These are phyloP conservation scores for Strix occidentalis DNA, from an alignment of 2,797 vertebrate species.

Conservation along the genomic window DNA sequence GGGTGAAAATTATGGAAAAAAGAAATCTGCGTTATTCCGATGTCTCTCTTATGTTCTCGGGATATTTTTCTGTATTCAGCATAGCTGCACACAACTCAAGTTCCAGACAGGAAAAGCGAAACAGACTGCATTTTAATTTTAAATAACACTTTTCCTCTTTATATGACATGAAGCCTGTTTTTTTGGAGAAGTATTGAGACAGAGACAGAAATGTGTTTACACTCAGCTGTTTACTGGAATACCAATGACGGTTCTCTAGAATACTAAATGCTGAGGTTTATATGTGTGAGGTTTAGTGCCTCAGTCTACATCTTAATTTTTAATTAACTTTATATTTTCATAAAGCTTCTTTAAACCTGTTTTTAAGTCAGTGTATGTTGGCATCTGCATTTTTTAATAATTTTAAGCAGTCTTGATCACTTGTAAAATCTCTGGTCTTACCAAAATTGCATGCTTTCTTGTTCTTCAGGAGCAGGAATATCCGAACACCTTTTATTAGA, in stretches of 20 bases:
- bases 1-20: neutral
- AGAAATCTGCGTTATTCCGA: neutral
- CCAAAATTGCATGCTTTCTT: neutral
- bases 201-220: neutral
- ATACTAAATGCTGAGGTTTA: neutral
- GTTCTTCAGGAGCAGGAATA: neutral
- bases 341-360: neutral
- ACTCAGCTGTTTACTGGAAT: neutral
- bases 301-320: neutral
- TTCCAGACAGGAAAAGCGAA: neutral
- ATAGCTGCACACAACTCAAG: neutral
- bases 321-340: neutral
- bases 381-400: neutral
- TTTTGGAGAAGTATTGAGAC: neutral
- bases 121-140: slow-evolving; percentile 11
- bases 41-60: neutral
- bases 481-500: neutral
- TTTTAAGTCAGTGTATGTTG: neutral
- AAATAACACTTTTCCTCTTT: neutral
- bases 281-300: neutral
- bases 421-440: neutral
- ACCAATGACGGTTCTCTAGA: neutral
- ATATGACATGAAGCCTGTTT: neutral
- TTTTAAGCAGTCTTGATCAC: neutral
- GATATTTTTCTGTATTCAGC: neutral